Conservation (phyloP, 2,888 invertebrate genomes). For the Diaphora mendica region DNA sequence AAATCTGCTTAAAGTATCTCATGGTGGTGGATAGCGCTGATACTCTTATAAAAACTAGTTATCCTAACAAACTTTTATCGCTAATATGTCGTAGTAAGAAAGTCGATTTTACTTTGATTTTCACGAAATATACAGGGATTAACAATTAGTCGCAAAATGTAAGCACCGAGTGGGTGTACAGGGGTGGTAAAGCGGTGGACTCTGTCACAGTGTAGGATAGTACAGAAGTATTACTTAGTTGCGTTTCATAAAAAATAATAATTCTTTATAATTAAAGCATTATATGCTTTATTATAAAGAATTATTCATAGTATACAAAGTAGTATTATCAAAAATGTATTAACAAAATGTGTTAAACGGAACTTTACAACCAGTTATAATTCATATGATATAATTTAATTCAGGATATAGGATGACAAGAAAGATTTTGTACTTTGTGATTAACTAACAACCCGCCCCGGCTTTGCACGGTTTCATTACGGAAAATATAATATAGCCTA, state of each 20-base stretch:
- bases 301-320: too few species aligned
- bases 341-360: too few species aligned
- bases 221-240: conserved; percentile 25
- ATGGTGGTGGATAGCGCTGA: not conserved
- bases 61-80: conserved; percentile 1
- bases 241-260: not conserved
- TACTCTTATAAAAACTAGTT: conserved; percentile 10
- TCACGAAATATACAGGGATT: conserved; percentile 50
- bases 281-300: too few species aligned
- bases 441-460: too few species aligned
- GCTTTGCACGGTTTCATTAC: too few species aligned
- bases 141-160: conserved; percentile 67
- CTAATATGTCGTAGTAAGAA: conserved; percentile 25
- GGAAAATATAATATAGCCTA: too few species aligned
- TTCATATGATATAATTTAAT: too few species aligned
- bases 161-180: conserved; percentile 56
- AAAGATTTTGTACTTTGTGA: too few species aligned
- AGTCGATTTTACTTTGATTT: conserved; percentile 41
- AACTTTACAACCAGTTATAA: too few species aligned
- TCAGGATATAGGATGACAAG: too few species aligned
- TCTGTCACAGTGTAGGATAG: conserved; percentile 21
- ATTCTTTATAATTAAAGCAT: too few species aligned
- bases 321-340: too few species aligned
- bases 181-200: conserved; percentile 55
- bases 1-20: not conserved